These are phyloP conservation scores for Theristicus caerulescens DNA, from an alignment of 2,113 vertebrate genomes.

Conservation along the genomic window DNA sequence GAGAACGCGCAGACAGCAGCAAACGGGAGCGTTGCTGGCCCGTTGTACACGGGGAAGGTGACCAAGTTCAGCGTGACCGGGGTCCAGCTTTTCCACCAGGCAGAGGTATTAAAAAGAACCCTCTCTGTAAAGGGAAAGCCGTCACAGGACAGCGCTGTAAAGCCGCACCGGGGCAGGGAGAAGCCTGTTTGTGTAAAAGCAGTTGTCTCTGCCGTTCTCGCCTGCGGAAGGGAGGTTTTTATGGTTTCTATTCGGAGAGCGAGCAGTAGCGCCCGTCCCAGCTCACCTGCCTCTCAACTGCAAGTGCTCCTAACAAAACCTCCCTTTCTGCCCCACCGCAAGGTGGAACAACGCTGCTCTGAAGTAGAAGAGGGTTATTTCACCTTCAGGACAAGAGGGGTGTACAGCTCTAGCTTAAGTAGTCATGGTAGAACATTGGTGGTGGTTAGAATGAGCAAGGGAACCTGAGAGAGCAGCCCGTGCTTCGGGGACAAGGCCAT, in stretches of 20 bases:
- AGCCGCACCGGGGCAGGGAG: neutral
- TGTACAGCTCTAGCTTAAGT: fast-evolving
- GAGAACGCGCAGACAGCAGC: neutral
- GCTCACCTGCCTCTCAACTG: neutral
- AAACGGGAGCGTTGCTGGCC: neutral
- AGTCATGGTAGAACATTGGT: no score
- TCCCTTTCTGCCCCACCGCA: neutral
- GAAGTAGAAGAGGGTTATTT: neutral
- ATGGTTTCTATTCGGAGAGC: no score
- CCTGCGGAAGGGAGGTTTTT: fast-evolving
- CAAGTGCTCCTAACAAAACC: neutral
- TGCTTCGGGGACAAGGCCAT: neutral
- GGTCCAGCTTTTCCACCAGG: neutral
- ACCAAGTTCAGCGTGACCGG: fast-evolving
- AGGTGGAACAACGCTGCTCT: neutral
- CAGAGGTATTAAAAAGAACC: neutral
- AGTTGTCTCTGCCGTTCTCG: fast-evolving
- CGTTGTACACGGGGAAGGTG: neutral
- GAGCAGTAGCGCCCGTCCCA: neutral
- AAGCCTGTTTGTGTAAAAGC: neutral
- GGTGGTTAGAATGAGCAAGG: neutral
- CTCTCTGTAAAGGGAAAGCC: neutral
- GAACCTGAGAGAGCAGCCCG: no score
- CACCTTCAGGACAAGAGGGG: neutral
- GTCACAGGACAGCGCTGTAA: neutral